Percentiles rank a stretch among this genome's conserved stretches.
Evolutionary conservation across 2,888 invertebrate genomes (phyloP).

Genomic region (Troides aeacus): DNA sequence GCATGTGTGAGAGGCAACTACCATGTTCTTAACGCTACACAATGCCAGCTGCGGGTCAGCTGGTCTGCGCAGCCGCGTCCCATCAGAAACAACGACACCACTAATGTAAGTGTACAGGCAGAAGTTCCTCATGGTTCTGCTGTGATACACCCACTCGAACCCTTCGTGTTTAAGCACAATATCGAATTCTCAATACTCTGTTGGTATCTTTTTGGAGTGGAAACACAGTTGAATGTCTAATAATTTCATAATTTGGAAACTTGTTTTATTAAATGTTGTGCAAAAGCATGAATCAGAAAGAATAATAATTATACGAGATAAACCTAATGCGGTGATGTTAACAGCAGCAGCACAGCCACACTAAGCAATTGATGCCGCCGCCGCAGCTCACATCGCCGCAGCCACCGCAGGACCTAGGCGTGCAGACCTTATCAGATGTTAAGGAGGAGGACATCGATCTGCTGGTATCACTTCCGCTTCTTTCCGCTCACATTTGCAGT

Average conservation of each 20-base stretch:
- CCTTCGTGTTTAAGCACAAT: no score
- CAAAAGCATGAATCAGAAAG: no score
- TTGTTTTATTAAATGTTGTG: no score
- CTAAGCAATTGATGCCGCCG: background rate
- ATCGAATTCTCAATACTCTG: no score
- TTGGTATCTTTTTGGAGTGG: no score
- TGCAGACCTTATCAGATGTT: background rate
- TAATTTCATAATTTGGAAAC: no score
- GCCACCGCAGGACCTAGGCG: background rate
- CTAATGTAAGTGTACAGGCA: no score
- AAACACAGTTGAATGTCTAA: no score
- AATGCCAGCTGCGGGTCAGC: constrained; percentile 48
- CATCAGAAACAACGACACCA: background rate
- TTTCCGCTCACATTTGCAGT: background rate
- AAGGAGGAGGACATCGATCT: no score
- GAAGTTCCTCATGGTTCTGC: background rate
- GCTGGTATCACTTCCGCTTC: no score
- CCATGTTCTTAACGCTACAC: constrained; percentile 57
- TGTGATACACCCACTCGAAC: no score
- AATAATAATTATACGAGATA: no score
- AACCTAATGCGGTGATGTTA: background rate
- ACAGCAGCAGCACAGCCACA: background rate
- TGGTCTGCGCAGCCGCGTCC: constrained; percentile 9
- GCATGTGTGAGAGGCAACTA: constrained; percentile 47
- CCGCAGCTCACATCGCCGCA: background rate